Evolutionary conservation across 2,113 vertebrate species (phyloP).

Genomic region (Uria aalge): DNA sequence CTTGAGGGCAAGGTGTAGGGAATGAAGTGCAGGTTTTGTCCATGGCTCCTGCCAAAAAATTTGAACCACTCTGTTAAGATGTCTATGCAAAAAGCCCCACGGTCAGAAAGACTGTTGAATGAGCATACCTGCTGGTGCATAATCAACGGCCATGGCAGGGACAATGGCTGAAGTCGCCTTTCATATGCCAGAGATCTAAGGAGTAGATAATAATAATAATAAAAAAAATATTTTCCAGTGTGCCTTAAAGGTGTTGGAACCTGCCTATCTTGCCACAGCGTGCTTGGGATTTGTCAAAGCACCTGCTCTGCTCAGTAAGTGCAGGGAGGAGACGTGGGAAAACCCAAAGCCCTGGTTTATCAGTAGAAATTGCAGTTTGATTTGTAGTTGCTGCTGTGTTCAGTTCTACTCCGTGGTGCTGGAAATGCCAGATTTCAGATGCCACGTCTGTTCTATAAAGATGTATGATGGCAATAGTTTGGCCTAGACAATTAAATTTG

Average conservation of each 20-base stretch:
- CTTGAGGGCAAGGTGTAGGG: background rate
- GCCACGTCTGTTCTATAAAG: background rate
- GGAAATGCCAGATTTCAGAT: background rate
- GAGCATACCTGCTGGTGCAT: rapidly evolving
- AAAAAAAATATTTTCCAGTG: background rate
- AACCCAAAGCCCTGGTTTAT: background rate
- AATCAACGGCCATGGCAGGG: rapidly evolving
- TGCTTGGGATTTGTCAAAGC: background rate
- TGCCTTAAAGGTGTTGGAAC: background rate
- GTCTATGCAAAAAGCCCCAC: background rate
- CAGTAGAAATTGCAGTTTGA: background rate
- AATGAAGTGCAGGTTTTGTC: background rate
- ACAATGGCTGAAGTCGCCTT: rapidly evolving
- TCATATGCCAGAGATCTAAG: background rate
- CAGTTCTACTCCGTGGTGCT: background rate
- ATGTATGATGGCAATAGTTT: background rate
- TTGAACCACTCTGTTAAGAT: background rate
- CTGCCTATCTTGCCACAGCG: background rate
- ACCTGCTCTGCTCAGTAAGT: background rate
- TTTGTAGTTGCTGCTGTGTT: background rate
- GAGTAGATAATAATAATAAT: background rate
- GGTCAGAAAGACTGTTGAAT: background rate
- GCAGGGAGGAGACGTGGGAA: background rate
- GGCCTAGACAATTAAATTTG: background rate
- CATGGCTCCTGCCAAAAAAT: background rate